Percentiles rank a stretch among this genome's conserved stretches.
These are phyloP conservation scores for Takifugu flavidus DNA, from an alignment of 2,113 vertebrate genomes.

Conservation along the genomic window DNA sequence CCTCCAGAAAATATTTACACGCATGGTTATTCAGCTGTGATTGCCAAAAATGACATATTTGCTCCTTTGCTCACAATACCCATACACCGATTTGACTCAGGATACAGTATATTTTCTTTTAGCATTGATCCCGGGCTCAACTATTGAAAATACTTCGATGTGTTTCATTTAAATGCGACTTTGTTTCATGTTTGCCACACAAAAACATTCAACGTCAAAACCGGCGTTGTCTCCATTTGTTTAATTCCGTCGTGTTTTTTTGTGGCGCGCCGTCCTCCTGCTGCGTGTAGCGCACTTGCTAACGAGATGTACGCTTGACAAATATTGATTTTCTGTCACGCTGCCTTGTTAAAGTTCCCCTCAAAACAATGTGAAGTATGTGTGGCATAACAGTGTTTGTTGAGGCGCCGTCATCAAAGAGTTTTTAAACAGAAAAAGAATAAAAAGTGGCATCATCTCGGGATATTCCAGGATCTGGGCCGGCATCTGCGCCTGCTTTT, in stretches of 20 bases:
- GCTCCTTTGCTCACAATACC: background rate
- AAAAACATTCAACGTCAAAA: too few species aligned
- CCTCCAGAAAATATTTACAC: constrained; percentile 19
- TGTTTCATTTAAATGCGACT: background rate
- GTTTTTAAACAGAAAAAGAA: background rate
- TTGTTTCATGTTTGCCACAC: too few species aligned
- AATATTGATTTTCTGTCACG: constrained; percentile 28
- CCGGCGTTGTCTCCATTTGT: too few species aligned
- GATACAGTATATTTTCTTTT: background rate
- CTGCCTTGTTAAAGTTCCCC: constrained; percentile 10
- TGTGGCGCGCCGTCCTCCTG: background rate
- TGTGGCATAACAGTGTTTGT: constrained; percentile 6
- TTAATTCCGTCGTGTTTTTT: too few species aligned
- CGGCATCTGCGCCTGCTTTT: background rate
- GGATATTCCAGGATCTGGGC: background rate
- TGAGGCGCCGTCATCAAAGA: constrained; percentile 8
- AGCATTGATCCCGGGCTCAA: too few species aligned
- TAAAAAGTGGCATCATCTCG: constrained; percentile 1
- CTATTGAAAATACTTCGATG: background rate
- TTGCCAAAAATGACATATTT: constrained; percentile 16
- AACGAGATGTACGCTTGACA: constrained; percentile 12
- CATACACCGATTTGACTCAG: constrained; percentile 34
- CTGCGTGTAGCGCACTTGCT: constrained; percentile 3
- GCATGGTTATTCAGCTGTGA: constrained; percentile 31
- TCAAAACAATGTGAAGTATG: constrained; percentile 9